These are phyloP conservation scores for Solenodon paradoxus DNA, from an alignment of 2,113 vertebrate species.

Conservation along the genomic window DNA sequence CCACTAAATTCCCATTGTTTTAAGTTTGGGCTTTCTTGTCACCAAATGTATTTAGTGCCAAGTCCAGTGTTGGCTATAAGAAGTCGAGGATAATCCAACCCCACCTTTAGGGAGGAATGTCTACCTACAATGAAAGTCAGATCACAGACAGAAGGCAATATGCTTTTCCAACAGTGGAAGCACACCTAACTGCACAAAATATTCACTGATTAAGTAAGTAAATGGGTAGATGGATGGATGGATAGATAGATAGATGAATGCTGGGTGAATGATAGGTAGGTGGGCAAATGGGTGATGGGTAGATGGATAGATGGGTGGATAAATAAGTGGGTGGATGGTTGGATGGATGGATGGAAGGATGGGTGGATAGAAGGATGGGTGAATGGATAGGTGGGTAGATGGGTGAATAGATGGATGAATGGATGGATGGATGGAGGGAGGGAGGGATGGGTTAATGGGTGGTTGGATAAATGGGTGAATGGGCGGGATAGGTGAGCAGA, in stretches of 20 bases:
- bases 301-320: neutral
- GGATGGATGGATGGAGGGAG: accelerated
- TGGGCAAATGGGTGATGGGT: neutral
- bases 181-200: neutral
- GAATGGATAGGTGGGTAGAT: too few species aligned
- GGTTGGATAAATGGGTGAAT: neutral
- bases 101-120: neutral
- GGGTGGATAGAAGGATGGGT: neutral
- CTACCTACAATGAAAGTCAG: neutral
- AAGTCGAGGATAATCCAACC: neutral
- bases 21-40: neutral
- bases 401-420: too few species aligned
- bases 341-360: neutral
- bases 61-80: neutral
- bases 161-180: neutral
- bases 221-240: neutral
- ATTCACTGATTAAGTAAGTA: neutral
- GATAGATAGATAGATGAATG: too few species aligned
- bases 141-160: neutral
- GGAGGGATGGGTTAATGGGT: neutral
- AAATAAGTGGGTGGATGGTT: neutral
- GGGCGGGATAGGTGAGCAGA: neutral
- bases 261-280: neutral
- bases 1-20: neutral
- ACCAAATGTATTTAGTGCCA: neutral